Percentiles rank a stretch among this genome's conserved stretches.
Evolutionary conservation across 2,797 vertebrate species (phyloP).

Genomic region (Siniperca obscura): DNA sequence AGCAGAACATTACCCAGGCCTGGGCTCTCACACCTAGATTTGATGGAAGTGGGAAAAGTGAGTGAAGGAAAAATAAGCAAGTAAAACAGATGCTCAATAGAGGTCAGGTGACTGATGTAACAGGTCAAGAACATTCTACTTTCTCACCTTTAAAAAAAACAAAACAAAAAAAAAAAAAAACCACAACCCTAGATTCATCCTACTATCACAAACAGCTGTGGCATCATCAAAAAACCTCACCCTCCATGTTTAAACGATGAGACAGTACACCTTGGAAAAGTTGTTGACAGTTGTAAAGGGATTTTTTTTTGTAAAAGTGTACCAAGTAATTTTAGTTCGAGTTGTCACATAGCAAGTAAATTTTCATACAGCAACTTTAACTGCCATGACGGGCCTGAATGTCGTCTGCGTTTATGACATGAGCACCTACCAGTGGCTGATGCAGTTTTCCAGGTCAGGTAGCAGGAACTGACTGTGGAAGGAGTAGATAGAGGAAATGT

Average conservation of each 20-base stretch:
- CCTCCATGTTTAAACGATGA: background rate
- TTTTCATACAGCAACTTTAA: background rate
- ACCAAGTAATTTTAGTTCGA: too few species aligned
- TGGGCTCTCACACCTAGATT: conserved; percentile 82
- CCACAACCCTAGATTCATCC: background rate
- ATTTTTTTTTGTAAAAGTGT: too few species aligned
- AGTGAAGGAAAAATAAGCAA: too few species aligned
- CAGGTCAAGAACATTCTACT: background rate
- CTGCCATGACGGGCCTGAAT: background rate
- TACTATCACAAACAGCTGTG: background rate
- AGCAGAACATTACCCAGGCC: conserved; percentile 90
- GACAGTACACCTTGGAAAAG: background rate
- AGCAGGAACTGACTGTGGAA: conserved; percentile 92
- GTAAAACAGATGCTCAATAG: too few species aligned
- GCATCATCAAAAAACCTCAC: background rate
- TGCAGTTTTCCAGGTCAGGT: conserved; percentile 88
- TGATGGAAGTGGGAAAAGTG: background rate
- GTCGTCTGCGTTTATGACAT: background rate
- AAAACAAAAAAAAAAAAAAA: too few species aligned
- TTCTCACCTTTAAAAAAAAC: background rate
- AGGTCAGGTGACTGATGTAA: too few species aligned
- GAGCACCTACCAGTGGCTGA: conserved; percentile 87
- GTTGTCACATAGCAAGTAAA: background rate
- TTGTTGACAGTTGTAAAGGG: background rate
- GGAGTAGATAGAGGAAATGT: conserved; percentile 92